Percentiles rank a stretch among this genome's conserved stretches.
These are phyloP conservation scores for Pandion haliaetus DNA, from an alignment of 2,113 vertebrate species.

Conservation along the genomic window DNA sequence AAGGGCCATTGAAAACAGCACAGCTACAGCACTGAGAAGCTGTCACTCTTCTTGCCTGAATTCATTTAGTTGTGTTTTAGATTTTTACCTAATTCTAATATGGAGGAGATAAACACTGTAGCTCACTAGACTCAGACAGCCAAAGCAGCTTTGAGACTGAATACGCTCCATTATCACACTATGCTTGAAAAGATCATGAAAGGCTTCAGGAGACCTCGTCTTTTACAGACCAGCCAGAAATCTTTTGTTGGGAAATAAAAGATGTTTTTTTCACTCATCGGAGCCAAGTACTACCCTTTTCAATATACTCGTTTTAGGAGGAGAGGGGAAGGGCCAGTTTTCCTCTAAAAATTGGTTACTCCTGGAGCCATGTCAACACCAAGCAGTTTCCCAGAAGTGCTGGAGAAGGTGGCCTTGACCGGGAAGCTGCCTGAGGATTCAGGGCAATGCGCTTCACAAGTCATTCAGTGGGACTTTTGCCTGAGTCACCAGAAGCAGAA, in stretches of 20 bases:
- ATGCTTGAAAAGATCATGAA: neutral
- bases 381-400: slow-evolving; percentile 2
- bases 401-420: neutral
- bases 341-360: neutral
- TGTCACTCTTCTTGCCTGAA: slow-evolving; percentile 10
- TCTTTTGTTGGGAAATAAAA: slow-evolving; percentile 53
- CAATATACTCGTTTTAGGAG: neutral
- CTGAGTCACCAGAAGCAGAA: neutral
- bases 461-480: neutral
- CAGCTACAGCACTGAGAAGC: neutral
- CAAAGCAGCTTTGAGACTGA: slow-evolving; percentile 44
- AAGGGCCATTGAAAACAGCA: neutral
- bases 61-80: neutral
- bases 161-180: slow-evolving; percentile 14
- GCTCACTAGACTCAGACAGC: neutral
- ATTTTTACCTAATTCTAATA: slow-evolving; percentile 35
- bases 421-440: neutral
- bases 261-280: slow-evolving; percentile 31
- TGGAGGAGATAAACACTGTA: neutral
- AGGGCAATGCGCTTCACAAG: neutral
- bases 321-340: neutral
- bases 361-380: slow-evolving; percentile 3
- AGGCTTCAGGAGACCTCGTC: neutral
- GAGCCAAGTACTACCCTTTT: slow-evolving; percentile 50
- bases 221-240: slow-evolving; percentile 40